Base-by-base conservation (phyloP, 2,797 vertebrate species). In the Sebastiscus albofasciatus region DNA sequence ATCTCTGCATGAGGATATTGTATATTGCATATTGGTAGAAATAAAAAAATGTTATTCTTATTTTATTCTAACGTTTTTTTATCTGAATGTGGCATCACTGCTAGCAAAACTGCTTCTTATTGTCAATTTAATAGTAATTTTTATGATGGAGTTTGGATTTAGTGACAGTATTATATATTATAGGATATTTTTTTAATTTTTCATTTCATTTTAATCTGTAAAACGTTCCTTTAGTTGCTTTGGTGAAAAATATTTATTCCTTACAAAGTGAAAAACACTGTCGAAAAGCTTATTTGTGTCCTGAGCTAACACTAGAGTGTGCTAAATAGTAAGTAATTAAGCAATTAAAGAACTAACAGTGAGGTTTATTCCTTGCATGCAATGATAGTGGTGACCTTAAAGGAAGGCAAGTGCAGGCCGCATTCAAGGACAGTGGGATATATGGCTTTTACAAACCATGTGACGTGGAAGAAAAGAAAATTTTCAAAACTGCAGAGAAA, bases 371-470 rank as follows among this genome's bases (percentile, higher is more conserved):
- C 14, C 24, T 71, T 14, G 0, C n/a, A 6, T 16, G 60, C 34
- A 49, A 54, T 29, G 52, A 26, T 6, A 12, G 3, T 26, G 6
- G 4, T 67, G 46, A 73, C 61, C 7, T 67, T 22, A 18, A 16
- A 5, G 9, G 26, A 58, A 67, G 29, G 12, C 36, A 78, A 49
- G 4, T 6, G 33, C 46, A 67, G 11, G 71, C 3, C 65, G 49
- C 72, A 13, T 86, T 83, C 26, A 56, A 0, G 26, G 20, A 6
- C 11, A 13, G n/a, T 71, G 1, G 70, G 69, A 67, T 20, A 27
- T 56, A 26, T 12, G 4, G 1, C 0, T 0, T 0, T 49, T 34
- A 9, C 0, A 2, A 18, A 10, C 8, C 13, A 7, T 11, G 58
- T 22, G 4, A 64, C 18, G 1, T 9, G 8, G 2, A 11, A 22